Base-by-base conservation (phyloP, 2,888 invertebrate species). In the Celastrina argiolus region DNA sequence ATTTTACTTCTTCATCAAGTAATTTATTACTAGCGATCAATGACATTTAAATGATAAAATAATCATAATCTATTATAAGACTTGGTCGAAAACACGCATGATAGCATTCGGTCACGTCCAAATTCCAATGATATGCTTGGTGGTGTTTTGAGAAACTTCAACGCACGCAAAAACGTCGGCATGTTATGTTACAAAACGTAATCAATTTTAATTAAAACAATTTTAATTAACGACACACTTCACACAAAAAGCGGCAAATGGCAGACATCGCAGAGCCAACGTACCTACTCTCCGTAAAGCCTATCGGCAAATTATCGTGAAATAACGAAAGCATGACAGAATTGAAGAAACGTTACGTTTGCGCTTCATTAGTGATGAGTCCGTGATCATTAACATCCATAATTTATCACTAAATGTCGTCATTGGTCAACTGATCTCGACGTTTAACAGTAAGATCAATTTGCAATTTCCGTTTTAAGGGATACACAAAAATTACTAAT, bases 271-370 rank as follows among this genome's bases (percentile, higher is more conserved):
- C 68, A 71, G 67, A 70, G 68, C 70, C 66, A 70, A 69, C 66
- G 65, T 68, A 67, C 61, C n/a, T 31, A 59, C 66, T 66, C 63
- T 67, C 67, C 68, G 64, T 71, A 69, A 70, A 69, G n/a, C n/a
- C n/a, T n/a, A n/a, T n/a, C 59, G 69, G 58, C 68, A 22, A 69
- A 69, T 71, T 71, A 65, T 74, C 74, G 74, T 75, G 72, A 69
- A 75, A 63, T 39, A 61, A 61, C 69, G 85, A 87, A 85, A 85
- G 85, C 84, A 85, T 83, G 81, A 81, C 83, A 73, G 74, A 81
- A 73, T 75, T 75, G 73, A 75, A 75, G 71, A 69, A 74, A 76
- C 74, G 76, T 74, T 75, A 74, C 77, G 77, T 79, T 82, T 74
- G 69, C 79, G 85, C 78, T 81, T 79, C 80, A 86, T 83, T 82